Evolutionary conservation across 2,888 invertebrate genomes (phyloP), one percentile per base, ranked within the genome.

Genomic region (Lissonota sp.): DNA sequence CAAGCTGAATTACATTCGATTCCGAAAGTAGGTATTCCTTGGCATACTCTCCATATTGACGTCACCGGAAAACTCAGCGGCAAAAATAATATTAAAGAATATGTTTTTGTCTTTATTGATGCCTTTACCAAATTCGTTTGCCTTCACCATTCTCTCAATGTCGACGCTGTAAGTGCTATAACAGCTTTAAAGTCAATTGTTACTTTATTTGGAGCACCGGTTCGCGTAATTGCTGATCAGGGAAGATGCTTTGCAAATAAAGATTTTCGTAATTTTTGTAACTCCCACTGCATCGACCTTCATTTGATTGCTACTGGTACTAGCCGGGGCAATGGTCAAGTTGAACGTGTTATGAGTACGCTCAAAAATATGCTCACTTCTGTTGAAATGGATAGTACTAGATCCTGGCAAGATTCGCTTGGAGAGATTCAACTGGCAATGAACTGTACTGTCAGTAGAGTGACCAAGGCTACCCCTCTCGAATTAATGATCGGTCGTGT

Each of bases 31-130:
- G 51, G 63, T 4, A 80, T 82, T 8, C 85, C 86, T 3, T 90
- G 87, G 87, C 89, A 90, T 62, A 90, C 88, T 0, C 14, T 89
- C 7, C 89, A 90, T 66, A 85, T 88, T 0, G 89, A 90, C 66
- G 77, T 82, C 1, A 77, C 80, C 12, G 79, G 78, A 46, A 76
- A 76, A 75, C 75, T 89, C 0, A 85, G 84, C 44, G 87, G 88
- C 6, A 88, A 87, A 62, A 88, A 62, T 37, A 80, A 86, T 53
- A n/a, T n/a, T 1, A 87, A 88, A 55, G 88, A 88, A 79, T 88
- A 89, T 63, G 80, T 86, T 6, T 76, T 86, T 40, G 88, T 89
- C 0, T 12, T 87, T 4, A 79, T 88, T 0, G 88, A 89, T 42
- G 85, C 84, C 0, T 88, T 87, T 42, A 87, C 88, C 0, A 88